A percentile compares a stretch with the other conserved stretches of the same genome.
Evolutionary conservation across 2,888 invertebrate genomes (phyloP).

Genomic region (Lepidocyrtoides sp.): DNA sequence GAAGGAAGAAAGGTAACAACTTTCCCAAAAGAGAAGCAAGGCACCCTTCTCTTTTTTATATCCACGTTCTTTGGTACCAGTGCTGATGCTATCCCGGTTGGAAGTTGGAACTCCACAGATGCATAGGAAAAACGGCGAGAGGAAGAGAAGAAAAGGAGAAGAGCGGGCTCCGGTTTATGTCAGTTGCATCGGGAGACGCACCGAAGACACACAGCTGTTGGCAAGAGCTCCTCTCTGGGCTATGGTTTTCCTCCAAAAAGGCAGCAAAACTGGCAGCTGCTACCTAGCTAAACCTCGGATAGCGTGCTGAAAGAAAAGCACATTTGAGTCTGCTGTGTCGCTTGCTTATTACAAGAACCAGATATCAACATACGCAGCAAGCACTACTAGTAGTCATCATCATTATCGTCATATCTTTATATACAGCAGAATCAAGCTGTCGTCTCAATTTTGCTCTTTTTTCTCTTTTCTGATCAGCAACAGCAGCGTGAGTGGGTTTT

Average conservation of each 20-base stretch:
- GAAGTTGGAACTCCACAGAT: background rate
- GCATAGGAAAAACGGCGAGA: background rate
- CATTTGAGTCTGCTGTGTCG: background rate
- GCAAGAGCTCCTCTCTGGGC: conserved; percentile 64
- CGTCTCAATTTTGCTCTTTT: conserved; percentile 50
- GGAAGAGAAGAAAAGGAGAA: conserved; percentile 70
- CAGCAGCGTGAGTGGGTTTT: background rate
- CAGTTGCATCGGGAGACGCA: conserved; percentile 80
- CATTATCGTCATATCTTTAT: background rate
- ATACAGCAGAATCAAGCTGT: background rate
- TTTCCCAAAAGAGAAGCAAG: background rate
- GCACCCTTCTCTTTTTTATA: background rate
- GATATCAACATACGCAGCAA: background rate
- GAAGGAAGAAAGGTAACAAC: background rate
- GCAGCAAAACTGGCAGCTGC: conserved; percentile 1
- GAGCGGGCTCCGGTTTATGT: conserved; percentile 81
- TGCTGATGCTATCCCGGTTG: conserved; percentile 17
- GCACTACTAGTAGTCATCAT: background rate
- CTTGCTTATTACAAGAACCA: conserved; percentile 31
- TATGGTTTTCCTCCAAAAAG: conserved; percentile 16
- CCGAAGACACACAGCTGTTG: conserved; percentile 80
- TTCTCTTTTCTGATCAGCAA: conserved; percentile 9
- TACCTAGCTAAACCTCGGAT: background rate
- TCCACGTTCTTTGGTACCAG: too few relatives aligned
- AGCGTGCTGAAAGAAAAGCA: background rate